phyloP scores from a whole-genome alignment of 2,888 invertebrate genomes.

The Drosophila acutilabella region DNA sequence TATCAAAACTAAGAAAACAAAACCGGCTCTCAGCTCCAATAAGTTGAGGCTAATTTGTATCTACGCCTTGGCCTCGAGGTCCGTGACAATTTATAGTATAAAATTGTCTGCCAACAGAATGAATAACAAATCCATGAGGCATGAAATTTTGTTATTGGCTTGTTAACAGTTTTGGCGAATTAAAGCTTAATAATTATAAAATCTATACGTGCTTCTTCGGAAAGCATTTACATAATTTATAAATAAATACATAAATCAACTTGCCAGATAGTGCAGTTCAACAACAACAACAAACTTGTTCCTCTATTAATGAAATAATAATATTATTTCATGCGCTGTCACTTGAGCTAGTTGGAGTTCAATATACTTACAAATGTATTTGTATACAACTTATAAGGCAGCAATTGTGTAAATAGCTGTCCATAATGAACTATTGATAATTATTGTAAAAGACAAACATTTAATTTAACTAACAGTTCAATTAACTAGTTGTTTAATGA shows the following conservation, averaged over 20 bases:
- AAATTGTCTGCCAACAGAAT: constrained; percentile 5
- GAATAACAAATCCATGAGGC: constrained; percentile 37
- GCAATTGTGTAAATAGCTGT: constrained; percentile 21
- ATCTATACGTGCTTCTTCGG: constrained; percentile 33
- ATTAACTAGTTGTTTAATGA: constrained; percentile 44
- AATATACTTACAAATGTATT: constrained; percentile 24
- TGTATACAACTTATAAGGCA: constrained; percentile 1
- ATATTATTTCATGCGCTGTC: constrained; percentile 61
- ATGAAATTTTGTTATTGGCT: constrained; percentile 55
- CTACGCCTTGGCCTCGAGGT: constrained; percentile 46
- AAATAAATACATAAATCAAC: constrained; percentile 52
- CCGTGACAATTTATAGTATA: constrained; percentile 45
- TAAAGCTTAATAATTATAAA: constrained; percentile 7
- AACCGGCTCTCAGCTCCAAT: constrained; percentile 64
- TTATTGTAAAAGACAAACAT: constrained; percentile 58
- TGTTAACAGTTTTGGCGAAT: constrained; percentile 49
- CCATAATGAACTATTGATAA: constrained; percentile 62
- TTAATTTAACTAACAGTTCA: constrained; percentile 58
- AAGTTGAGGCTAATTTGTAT: constrained; percentile 51
- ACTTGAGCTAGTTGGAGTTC: constrained; percentile 52
- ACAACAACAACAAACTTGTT: background rate
- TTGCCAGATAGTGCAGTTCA: constrained; percentile 7
- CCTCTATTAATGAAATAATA: constrained; percentile 46
- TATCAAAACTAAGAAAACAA: constrained; percentile 1
- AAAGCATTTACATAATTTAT: constrained; percentile 52